Evolutionary conservation across 1,140 invertebrate genomes (phyloP).

Genomic region (Teleogryllus occipitalis): DNA sequence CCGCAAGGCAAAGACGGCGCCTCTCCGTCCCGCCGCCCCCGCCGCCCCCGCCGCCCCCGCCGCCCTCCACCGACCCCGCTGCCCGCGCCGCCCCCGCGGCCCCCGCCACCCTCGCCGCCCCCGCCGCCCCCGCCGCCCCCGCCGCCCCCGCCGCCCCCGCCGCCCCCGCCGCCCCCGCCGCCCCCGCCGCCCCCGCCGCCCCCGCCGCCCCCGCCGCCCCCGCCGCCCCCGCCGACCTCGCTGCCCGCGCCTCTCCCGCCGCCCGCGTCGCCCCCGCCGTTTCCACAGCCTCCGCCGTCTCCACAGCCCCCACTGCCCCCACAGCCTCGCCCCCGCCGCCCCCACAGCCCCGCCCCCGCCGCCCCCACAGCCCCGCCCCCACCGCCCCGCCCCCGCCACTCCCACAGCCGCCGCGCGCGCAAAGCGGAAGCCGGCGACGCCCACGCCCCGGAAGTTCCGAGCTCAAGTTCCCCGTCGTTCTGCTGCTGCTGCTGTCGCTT

Average conservation of each 20-base stretch:
- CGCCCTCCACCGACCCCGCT: not conserved
- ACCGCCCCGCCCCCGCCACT: not conserved
- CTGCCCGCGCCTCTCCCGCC: not conserved
- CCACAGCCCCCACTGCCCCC: not conserved
- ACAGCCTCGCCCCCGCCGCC: not conserved
- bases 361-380: not conserved
- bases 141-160: too few relatives aligned
- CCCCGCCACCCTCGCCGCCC: not conserved
- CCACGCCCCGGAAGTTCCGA: too few relatives aligned
- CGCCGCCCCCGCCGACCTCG: not conserved
- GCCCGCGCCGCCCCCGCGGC: not conserved
- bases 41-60: too few relatives aligned
- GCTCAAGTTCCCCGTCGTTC: too few relatives aligned
- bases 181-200: not conserved
- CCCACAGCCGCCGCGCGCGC: too few relatives aligned
- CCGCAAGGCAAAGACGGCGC: too few relatives aligned
- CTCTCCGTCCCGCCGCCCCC: too few relatives aligned
- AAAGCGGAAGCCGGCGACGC: too few relatives aligned
- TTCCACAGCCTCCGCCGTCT: not conserved
- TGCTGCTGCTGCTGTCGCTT: too few relatives aligned
- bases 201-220: not conserved
- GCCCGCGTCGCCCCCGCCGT: not conserved
- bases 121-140: not conserved
- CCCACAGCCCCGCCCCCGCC: not conserved
- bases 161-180: not conserved